Percentiles rank a stretch among this genome's conserved stretches.
Conservation (phyloP, 2,888 invertebrate species). For the Sinotaia quadrata region DNA sequence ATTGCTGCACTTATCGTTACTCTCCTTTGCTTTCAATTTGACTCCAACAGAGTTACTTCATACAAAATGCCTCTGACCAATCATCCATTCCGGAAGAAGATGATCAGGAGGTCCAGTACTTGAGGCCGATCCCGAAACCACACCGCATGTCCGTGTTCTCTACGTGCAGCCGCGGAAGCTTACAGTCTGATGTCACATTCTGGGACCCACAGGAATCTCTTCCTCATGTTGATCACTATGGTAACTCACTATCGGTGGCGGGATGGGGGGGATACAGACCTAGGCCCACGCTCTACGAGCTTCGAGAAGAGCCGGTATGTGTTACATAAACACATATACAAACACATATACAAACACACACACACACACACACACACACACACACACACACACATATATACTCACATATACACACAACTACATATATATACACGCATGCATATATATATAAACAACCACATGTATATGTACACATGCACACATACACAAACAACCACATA, state of each 20-base stretch:
- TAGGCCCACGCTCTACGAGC: conserved; percentile 70
- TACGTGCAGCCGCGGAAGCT: conserved; percentile 15
- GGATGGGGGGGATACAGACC: conserved; percentile 43
- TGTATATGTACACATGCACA: too few species aligned
- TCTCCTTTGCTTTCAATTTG: too few species aligned
- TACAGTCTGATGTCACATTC: conserved; percentile 35
- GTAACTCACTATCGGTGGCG: conserved; percentile 62
- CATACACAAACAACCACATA: not conserved
- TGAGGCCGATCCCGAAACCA: not conserved
- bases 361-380: too few species aligned
- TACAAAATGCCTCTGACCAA: not conserved
- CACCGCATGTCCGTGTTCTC: conserved; percentile 35
- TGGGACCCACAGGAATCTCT: conserved; percentile 82
- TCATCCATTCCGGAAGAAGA: not conserved
- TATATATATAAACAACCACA: too few species aligned
- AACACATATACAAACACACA: too few species aligned
- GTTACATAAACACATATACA: too few species aligned
- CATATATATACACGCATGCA: too few species aligned
- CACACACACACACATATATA: too few species aligned
- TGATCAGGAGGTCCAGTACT: not conserved
- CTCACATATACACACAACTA: too few species aligned
- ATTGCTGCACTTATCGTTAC: too few species aligned
- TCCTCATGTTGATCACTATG: conserved; percentile 87
- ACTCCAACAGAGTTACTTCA: conserved; percentile 13
- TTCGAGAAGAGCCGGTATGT: conserved; percentile 63